These are phyloP conservation scores for Phymorhynchus buccinoides DNA, from an alignment of 1,140 invertebrate genomes.

Conservation along the genomic window DNA sequence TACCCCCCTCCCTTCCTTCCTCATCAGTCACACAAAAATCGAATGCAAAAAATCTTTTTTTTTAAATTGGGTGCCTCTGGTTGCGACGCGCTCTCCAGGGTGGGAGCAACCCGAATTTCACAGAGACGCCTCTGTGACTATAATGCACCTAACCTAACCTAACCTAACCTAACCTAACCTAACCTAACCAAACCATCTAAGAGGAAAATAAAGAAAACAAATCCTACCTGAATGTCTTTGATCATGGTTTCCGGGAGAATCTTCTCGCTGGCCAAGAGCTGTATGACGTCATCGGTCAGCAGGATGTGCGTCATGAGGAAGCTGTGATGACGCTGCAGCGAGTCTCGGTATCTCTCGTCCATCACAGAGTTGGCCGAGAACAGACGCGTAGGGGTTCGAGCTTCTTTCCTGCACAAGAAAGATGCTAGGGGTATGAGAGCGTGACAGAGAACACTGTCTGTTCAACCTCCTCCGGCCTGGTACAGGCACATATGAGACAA, in stretches of 20 bases:
- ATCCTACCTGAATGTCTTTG: conserved; percentile 45
- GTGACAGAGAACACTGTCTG: neutral
- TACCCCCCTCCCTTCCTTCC: too few relatives aligned
- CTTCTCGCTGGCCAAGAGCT: conserved; percentile 41
- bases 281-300: conserved; percentile 41
- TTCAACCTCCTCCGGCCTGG: neutral
- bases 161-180: too few relatives aligned
- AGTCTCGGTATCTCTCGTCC: conserved; percentile 40
- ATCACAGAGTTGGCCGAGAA: conserved; percentile 31
- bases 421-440: too few relatives aligned
- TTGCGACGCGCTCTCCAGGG: too few relatives aligned
- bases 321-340: conserved; percentile 37
- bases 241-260: conserved; percentile 45
- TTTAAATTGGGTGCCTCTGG: too few relatives aligned
- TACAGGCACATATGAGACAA: neutral
- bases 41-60: too few relatives aligned
- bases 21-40: too few relatives aligned
- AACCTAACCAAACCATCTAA: too few relatives aligned
- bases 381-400: neutral
- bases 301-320: conserved; percentile 43
- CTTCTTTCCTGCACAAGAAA: neutral
- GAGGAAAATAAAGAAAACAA: too few relatives aligned
- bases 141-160: too few relatives aligned
- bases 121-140: too few relatives aligned
- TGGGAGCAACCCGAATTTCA: too few relatives aligned